Base-by-base conservation (phyloP, 2,113 vertebrate species). In the Accipiter cooperii region DNA sequence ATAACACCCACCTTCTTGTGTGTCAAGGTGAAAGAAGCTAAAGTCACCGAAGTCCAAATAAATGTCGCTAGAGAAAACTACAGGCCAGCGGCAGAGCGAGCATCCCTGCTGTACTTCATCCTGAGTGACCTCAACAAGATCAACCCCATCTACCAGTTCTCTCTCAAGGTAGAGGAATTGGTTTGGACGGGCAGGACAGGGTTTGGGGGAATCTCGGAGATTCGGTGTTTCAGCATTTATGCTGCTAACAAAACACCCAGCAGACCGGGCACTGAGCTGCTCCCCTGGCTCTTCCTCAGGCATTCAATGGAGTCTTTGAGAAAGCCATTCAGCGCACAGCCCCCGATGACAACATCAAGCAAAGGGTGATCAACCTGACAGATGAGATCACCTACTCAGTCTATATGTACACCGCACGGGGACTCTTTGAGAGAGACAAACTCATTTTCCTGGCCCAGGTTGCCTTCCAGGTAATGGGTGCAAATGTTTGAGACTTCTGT, bases 101-200 rank as follows among this genome's bases (percentile, higher is more conserved):
- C 98, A 0, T 98, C 98, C 7, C 90, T 98, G 31, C 96, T 98
- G 2, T 98, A 98, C 96, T 98, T 98, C 93, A 98, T 98, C 66
- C 96, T 98, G n/a, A 98, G 97, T 1, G 98, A 98, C 94, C 98
- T 98, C 74, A 96, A 95, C 96, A 98, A 98, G 78, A 98, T 98
- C 96, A 98, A 98, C 91, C 98, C 98, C 94, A 98, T 98, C 93
- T 98, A 98, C 92, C 98, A 98, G 95, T 98, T 98, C 95, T 98
- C 98, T 0, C 97, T 98, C 52, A 98, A 98, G 98, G 98, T 98
- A 73, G 33, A 10, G 64, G 46, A 10, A 15, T 1, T 3, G 25
- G n/a, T 28, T 0, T 19, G 19, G 20, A 12, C 0, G 36, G 75
- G 68, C 65, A 58, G 51, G 36, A 26, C 2, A 3, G 29, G 33